These are phyloP conservation scores for Meghimatium bilineatum DNA, from an alignment of 2,888 invertebrate genomes.

Conservation along the genomic window DNA sequence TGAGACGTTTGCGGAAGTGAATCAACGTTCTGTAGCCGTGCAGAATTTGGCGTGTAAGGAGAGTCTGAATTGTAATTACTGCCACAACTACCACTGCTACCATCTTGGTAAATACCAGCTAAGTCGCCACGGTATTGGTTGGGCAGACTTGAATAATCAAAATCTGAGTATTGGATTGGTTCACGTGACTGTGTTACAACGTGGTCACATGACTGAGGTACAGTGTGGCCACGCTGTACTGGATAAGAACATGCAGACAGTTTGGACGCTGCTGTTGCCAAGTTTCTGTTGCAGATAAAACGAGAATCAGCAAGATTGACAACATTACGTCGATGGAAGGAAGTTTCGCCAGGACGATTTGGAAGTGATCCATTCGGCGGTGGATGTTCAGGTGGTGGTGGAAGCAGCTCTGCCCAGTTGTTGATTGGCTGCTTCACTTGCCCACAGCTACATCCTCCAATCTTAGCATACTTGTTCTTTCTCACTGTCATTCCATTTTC, in stretches of 20 bases:
- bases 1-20: slow-evolving; percentile 15
- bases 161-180: slow-evolving; percentile 67
- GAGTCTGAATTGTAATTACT: slow-evolving; percentile 50
- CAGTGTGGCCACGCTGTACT: slow-evolving; percentile 61
- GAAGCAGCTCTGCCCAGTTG: slow-evolving; percentile 76
- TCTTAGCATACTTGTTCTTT: slow-evolving; percentile 47
- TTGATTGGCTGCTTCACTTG: slow-evolving; percentile 70
- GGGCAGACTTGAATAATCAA: slow-evolving; percentile 54
- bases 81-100: slow-evolving; percentile 41
- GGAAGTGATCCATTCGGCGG: slow-evolving; percentile 75
- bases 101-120: slow-evolving; percentile 21
- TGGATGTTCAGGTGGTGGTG: slow-evolving; percentile 78
- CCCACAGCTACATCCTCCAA: slow-evolving; percentile 56
- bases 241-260: slow-evolving; percentile 72
- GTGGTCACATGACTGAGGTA: neutral
- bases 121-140: slow-evolving; percentile 28
- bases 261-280: slow-evolving; percentile 69
- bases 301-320: slow-evolving; percentile 47
- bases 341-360: slow-evolving; percentile 54
- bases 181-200: slow-evolving; percentile 50
- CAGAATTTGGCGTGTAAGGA: slow-evolving; percentile 54
- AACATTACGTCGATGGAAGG: slow-evolving; percentile 45
- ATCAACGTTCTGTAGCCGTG: slow-evolving; percentile 3
- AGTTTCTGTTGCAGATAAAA: slow-evolving; percentile 57
- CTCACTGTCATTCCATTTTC: slow-evolving; percentile 67